Base-by-base conservation (phyloP, 1,140 invertebrate genomes). In the Eubasilissa regina region DNA sequence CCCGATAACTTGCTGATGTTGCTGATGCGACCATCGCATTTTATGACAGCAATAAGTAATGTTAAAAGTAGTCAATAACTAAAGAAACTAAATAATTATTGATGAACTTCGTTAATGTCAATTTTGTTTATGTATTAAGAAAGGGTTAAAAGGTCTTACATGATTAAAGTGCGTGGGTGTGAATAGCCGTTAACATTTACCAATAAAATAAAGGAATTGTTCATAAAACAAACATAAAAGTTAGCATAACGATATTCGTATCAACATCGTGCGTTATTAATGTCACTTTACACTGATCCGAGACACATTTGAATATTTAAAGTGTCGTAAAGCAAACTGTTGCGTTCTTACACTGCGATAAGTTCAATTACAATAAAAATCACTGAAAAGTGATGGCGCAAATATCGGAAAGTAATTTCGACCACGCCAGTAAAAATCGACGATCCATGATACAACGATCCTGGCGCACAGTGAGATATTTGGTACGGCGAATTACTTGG, bases 321-420 rank as follows among this genome's bases (percentile, higher is more conserved):
- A 60, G 44, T 48, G 11, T 75, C 74, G 58, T 75, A 19, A 75
- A 62, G 25, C 44, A 45, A 75, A 75, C 58, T 48, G 55, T 55
- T 47, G 43, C 9, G 3, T 15, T 56, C 73, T 13, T 56, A 64
- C 44, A 47, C 13, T 4, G 43, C 19, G 74, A 75, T 75, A 75
- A 75, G 56, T 53, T 66, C 78, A 62, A 74, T 74, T 74, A 79
- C 56, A 47, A 64, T 64, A 66, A 74, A 74, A 72, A 70, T 58
- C 45, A 60, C 53, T 1, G 17, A 74, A 44, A 74, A 55, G 70
- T 9, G 25, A 15, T 56, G 51, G 9, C 25, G 25, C 56, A 74
- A 70, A 70, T 10, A 35, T 25, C 45, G 13, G 47, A 35, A 25
- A 73, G 73, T 60, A 44, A 76, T 75, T 79, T 76, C 53, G 48